Evolutionary conservation across 2,888 invertebrate species (phyloP).

Genomic region (Lasioglossum villosulum): DNA sequence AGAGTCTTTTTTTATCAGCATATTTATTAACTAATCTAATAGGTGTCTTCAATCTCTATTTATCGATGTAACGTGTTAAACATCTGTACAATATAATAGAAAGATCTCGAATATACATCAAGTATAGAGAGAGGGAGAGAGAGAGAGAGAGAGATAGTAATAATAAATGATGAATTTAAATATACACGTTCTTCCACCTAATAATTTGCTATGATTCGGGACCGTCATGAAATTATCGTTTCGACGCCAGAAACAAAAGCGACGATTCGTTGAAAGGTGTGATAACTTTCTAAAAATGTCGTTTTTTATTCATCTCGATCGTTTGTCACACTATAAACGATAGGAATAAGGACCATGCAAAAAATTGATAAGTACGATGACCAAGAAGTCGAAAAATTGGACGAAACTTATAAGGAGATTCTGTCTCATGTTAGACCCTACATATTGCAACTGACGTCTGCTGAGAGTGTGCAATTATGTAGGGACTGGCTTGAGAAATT

Average conservation of each 20-base stretch:
- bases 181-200: constrained; percentile 25
- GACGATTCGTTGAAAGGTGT: constrained; percentile 20
- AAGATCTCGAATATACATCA: constrained; percentile 23
- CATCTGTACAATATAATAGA: constrained; percentile 31
- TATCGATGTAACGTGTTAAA: constrained; percentile 38
- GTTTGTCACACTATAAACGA: background rate
- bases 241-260: constrained; percentile 12
- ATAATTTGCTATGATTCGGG: background rate
- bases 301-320: constrained; percentile 18
- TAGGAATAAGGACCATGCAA: constrained; percentile 65
- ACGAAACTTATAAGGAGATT: constrained; percentile 76
- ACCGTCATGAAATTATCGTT: background rate
- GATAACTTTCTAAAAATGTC: constrained; percentile 26
- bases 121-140: constrained; percentile 8
- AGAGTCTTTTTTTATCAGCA: constrained; percentile 44
- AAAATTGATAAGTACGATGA: constrained; percentile 69
- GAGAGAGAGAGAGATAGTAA: background rate
- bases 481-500: constrained; percentile 79
- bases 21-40: constrained; percentile 36
- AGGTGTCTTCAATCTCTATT: constrained; percentile 31
- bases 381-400: constrained; percentile 73
- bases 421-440: constrained; percentile 72
- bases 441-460: constrained; percentile 66
- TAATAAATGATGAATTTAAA: constrained; percentile 39
- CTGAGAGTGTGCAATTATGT: constrained; percentile 72